A percentile compares a stretch with the other conserved stretches of the same genome.
Conservation (phyloP, 1,140 invertebrate species). For the Phocides pigmalion region DNA sequence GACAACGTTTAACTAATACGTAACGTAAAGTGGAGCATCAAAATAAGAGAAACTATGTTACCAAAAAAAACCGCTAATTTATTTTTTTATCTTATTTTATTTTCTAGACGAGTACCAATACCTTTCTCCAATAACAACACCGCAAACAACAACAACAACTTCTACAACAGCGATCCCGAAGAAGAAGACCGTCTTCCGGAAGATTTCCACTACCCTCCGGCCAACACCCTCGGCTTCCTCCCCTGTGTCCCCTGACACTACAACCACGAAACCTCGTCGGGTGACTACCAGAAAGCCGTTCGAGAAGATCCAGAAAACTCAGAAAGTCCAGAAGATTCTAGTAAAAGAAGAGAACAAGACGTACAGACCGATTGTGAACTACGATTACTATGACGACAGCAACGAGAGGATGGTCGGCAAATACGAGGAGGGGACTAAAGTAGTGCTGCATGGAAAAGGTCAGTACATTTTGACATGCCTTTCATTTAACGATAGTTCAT, state of each 20-base stretch:
- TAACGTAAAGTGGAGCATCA: no score
- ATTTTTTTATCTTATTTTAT: no score
- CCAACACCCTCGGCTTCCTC: constrained; percentile 39
- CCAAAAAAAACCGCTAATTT: no score
- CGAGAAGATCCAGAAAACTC: constrained; percentile 50
- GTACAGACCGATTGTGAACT: constrained; percentile 82
- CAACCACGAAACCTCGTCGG: constrained; percentile 50
- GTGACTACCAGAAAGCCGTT: constrained; percentile 62
- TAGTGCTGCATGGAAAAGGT: constrained; percentile 83
- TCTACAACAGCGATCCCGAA: constrained; percentile 40
- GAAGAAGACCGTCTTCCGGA: constrained; percentile 59
- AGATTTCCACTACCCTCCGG: constrained; percentile 61
- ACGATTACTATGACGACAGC: constrained; percentile 89
- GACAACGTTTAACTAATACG: no score
- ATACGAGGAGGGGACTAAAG: constrained; percentile 84
- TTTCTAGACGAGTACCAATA: constrained; percentile 77
- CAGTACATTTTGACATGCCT: no score
- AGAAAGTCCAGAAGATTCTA: constrained; percentile 38
- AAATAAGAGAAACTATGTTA: no score
- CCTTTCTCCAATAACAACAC: constrained; percentile 60
- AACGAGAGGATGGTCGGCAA: constrained; percentile 84
- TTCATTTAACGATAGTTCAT: no score
- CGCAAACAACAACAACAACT: constrained; percentile 41
- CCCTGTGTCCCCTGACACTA: constrained; percentile 31
- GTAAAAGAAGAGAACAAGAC: constrained; percentile 48